These are phyloP conservation scores for Globodera ellingtonae DNA, from an alignment of 1,140 invertebrate species.

Conservation along the genomic window DNA sequence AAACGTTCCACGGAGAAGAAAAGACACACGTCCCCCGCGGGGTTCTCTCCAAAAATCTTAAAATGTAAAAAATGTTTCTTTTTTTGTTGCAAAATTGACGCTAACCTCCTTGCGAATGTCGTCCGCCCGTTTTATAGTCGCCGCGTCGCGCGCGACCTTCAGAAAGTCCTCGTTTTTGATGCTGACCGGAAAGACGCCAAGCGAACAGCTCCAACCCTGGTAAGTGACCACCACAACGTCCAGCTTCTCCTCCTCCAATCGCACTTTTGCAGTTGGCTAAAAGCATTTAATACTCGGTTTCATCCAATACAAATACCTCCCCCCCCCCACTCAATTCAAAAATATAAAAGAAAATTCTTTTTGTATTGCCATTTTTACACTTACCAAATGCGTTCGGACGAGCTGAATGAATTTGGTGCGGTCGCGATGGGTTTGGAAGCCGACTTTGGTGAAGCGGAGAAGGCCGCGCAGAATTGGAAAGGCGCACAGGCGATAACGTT, in stretches of 20 bases:
- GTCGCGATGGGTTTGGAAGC: slow-evolving; percentile 64
- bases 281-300: not conserved
- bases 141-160: slow-evolving; percentile 51
- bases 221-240: slow-evolving; percentile 62
- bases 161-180: slow-evolving; percentile 65
- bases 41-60: slow-evolving; percentile 56
- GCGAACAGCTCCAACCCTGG: slow-evolving; percentile 63
- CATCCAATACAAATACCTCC: too few species aligned
- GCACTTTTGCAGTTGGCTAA: slow-evolving; percentile 50
- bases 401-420: slow-evolving; percentile 59
- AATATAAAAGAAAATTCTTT: not conserved
- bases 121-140: slow-evolving; percentile 49
- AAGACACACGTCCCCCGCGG: slow-evolving; percentile 53
- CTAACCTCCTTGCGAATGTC: slow-evolving; percentile 57
- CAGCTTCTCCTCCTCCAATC: slow-evolving; percentile 50
- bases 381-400: slow-evolving; percentile 49
- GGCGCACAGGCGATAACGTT: slow-evolving; percentile 54
- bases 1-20: slow-evolving; percentile 65
- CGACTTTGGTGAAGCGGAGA: slow-evolving; percentile 63
- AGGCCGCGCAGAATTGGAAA: slow-evolving; percentile 60
- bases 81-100: slow-evolving; percentile 31
- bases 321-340: too few species aligned
- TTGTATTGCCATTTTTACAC: not conserved
- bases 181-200: slow-evolving; percentile 63
- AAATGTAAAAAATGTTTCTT: slow-evolving; percentile 8